Conservation (phyloP, 2,888 invertebrate genomes). For the Mechanitis messenoides region DNA sequence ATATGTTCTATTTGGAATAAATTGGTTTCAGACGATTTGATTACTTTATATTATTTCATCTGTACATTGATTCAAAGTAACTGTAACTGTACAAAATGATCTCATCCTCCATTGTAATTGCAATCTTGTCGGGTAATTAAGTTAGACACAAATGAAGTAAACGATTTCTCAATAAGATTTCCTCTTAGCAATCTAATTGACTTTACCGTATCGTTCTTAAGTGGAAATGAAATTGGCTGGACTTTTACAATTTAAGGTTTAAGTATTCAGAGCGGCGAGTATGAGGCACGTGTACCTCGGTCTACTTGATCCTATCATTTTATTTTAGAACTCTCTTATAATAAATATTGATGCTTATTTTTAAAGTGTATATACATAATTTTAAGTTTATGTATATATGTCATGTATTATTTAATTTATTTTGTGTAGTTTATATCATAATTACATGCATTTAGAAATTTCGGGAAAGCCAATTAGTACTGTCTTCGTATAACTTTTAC, state of each 20-base stretch:
- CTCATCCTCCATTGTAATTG: not conserved
- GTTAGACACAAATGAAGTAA: constrained; percentile 5
- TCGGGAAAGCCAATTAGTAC: too few species aligned
- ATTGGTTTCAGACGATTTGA: too few species aligned
- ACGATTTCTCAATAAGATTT: constrained; percentile 25
- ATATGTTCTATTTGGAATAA: too few species aligned
- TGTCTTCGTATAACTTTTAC: too few species aligned
- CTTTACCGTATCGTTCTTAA: constrained; percentile 2
- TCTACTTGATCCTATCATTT: too few species aligned
- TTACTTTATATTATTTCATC: not conserved
- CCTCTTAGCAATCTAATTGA: constrained; percentile 24
- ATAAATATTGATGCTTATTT: too few species aligned
- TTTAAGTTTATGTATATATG: too few species aligned
- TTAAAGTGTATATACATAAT: too few species aligned
- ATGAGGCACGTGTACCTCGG: constrained; percentile 11
- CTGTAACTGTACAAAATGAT: not conserved
- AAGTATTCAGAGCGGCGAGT: constrained; percentile 12
- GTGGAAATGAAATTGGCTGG: constrained; percentile 3
- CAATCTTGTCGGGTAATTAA: not conserved
- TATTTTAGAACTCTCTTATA: too few species aligned
- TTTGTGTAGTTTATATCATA: too few species aligned
- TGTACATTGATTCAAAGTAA: constrained; percentile 1
- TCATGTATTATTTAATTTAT: too few species aligned
- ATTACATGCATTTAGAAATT: too few species aligned
- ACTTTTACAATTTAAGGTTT: constrained; percentile 7